Evolutionary conservation across 2,113 vertebrate genomes (phyloP).

Genomic region (Rhizomys pruinosus): DNA sequence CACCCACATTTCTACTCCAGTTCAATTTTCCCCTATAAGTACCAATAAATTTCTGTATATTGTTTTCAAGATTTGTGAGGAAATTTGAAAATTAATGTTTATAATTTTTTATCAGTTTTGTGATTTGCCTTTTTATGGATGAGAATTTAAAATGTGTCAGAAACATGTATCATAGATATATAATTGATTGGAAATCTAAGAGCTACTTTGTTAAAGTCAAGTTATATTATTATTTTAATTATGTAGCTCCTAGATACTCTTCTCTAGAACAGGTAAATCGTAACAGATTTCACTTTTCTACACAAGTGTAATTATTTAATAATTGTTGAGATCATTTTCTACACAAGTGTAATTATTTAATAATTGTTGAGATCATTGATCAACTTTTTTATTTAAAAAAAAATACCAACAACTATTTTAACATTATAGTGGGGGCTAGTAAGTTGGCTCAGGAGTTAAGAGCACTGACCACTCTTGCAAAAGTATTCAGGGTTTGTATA

Average conservation of each 20-base stretch:
- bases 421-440: too few relatives aligned
- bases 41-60: neutral
- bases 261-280: too few relatives aligned
- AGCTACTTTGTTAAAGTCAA: neutral
- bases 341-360: too few relatives aligned
- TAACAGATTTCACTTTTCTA: neutral
- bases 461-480: too few relatives aligned
- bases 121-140: neutral
- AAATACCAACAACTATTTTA: too few relatives aligned
- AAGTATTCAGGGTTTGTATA: too few relatives aligned
- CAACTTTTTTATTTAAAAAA: too few relatives aligned
- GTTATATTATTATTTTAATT: neutral
- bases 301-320: neutral
- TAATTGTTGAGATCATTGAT: too few relatives aligned
- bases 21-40: conserved; percentile 39
- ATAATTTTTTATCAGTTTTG: conserved; percentile 21
- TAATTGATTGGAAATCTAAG: neutral
- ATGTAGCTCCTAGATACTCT: too few relatives aligned
- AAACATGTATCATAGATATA: neutral
- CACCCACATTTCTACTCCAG: neutral
- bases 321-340: too few relatives aligned
- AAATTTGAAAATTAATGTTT: conserved; percentile 28
- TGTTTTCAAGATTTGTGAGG: conserved; percentile 16
- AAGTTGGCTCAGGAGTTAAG: too few relatives aligned
- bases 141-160: conserved; percentile 1